Evolutionary conservation across 2,888 invertebrate genomes (phyloP).

Genomic region (Xylota segnis): DNA sequence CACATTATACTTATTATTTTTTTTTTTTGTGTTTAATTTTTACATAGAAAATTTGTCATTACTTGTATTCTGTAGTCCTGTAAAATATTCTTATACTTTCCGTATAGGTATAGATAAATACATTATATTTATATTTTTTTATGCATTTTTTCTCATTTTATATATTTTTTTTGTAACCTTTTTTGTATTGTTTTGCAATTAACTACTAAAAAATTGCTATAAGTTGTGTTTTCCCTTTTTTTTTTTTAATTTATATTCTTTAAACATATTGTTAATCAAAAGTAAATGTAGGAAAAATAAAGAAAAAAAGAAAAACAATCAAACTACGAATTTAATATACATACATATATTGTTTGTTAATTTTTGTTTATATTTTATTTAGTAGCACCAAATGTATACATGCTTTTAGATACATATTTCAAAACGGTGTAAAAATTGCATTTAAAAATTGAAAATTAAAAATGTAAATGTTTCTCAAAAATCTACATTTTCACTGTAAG

Average conservation of each 20-base stretch:
- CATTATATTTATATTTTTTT: conserved; percentile 18
- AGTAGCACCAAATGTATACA: conserved; percentile 66
- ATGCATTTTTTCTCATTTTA: conserved; percentile 1
- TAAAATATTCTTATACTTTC: conserved; percentile 51
- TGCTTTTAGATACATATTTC: conserved; percentile 26
- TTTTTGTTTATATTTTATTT: conserved; percentile 50
- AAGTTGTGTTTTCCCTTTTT: conserved; percentile 20
- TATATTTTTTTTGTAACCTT: conserved; percentile 4
- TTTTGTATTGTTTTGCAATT: conserved; percentile 43
- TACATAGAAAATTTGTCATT: conserved; percentile 68
- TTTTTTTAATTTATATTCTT: conserved; percentile 13
- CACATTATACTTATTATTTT: conserved; percentile 19
- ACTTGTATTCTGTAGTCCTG: conserved; percentile 44
- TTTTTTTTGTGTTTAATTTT: conserved; percentile 52
- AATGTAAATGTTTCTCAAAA: conserved; percentile 38
- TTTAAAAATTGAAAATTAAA: conserved; percentile 39
- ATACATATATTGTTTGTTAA: not conserved
- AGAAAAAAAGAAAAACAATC: conserved; percentile 18
- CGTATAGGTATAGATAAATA: conserved; percentile 49
- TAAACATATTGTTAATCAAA: conserved; percentile 5
- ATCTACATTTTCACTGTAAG: conserved; percentile 40
- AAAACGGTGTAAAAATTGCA: conserved; percentile 45
- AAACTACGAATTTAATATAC: conserved; percentile 27
- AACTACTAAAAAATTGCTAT: conserved; percentile 53
- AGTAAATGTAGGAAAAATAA: conserved; percentile 5